Evolutionary conservation across 2,888 invertebrate genomes (phyloP).

Genomic region (Chrysopilus asiliformis): DNA sequence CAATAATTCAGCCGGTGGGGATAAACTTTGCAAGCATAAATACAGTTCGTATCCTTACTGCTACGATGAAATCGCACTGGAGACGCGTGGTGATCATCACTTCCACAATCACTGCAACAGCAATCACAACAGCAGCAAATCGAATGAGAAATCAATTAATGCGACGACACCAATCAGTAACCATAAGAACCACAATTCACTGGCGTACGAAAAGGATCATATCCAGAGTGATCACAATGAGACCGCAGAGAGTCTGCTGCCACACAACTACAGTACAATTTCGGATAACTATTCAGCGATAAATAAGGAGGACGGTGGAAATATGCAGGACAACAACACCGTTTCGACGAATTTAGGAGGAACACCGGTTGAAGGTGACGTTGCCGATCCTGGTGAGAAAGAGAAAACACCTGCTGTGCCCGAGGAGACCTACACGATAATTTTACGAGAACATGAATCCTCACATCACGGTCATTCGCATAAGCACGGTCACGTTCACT

Average conservation of each 20-base stretch:
- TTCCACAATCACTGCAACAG: slow-evolving; percentile 15
- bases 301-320: slow-evolving; percentile 11
- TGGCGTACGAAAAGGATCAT: slow-evolving; percentile 10
- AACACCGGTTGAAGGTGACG: slow-evolving; percentile 12
- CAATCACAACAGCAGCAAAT: slow-evolving; percentile 6
- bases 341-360: slow-evolving; percentile 19
- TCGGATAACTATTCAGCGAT: slow-evolving; percentile 18
- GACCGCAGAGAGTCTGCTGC: slow-evolving; percentile 29
- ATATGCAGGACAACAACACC: slow-evolving; percentile 28
- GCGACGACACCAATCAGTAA: slow-evolving; percentile 6
- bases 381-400: slow-evolving; percentile 23
- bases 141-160: slow-evolving; percentile 1
- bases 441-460: slow-evolving; percentile 45
- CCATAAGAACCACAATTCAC: neutral
- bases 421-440: slow-evolving; percentile 62
- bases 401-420: slow-evolving; percentile 38
- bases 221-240: slow-evolving; percentile 22
- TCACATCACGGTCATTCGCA: slow-evolving; percentile 76
- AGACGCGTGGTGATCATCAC: slow-evolving; percentile 50
- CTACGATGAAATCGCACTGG: slow-evolving; percentile 70
- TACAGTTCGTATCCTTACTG: slow-evolving; percentile 83
- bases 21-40: slow-evolving; percentile 71
- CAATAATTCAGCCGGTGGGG: slow-evolving; percentile 31
- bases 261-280: slow-evolving; percentile 27
- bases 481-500: slow-evolving; percentile 75